A percentile compares a stretch with the other conserved stretches of the same genome.
Conservation (phyloP, 2,888 invertebrate species). For the Tenthredo scrophulariae region DNA sequence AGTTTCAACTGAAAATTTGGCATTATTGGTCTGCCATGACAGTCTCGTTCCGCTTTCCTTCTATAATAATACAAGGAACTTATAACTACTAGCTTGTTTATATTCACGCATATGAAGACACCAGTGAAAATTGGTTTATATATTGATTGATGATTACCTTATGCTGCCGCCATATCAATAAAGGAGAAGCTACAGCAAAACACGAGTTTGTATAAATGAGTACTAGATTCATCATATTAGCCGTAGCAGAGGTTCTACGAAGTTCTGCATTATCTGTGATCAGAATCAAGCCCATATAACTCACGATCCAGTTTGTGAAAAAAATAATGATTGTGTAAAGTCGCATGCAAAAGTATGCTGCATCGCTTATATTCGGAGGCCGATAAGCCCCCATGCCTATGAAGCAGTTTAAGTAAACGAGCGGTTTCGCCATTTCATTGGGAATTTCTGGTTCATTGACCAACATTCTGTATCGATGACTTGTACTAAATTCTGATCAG, state of each 20-base stretch:
- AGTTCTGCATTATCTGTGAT: not conserved
- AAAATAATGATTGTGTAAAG: not conserved
- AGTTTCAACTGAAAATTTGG: too few relatives aligned
- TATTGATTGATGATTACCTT: not conserved
- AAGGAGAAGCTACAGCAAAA: not conserved
- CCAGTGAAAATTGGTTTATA: not conserved
- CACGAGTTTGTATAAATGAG: not conserved
- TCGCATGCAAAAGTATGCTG: not conserved
- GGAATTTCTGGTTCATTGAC: not conserved
- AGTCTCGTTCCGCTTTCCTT: too few relatives aligned
- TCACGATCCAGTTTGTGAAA: not conserved
- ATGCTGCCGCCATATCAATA: not conserved
- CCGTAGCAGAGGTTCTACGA: not conserved
- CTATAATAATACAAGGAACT: too few relatives aligned
- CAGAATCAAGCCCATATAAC: not conserved
- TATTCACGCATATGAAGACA: too few relatives aligned
- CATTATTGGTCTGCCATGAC: too few relatives aligned
- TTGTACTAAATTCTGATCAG: not conserved
- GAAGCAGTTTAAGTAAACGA: slow-evolving; percentile 13
- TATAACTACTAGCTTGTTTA: too few relatives aligned
- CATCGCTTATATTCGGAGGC: not conserved
- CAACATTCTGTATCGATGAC: not conserved
- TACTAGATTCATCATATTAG: not conserved
- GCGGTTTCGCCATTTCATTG: not conserved
- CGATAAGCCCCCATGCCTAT: not conserved